phyloP scores from a whole-genome alignment of 2,113 vertebrate genomes.

The Etheostoma spectabile region DNA sequence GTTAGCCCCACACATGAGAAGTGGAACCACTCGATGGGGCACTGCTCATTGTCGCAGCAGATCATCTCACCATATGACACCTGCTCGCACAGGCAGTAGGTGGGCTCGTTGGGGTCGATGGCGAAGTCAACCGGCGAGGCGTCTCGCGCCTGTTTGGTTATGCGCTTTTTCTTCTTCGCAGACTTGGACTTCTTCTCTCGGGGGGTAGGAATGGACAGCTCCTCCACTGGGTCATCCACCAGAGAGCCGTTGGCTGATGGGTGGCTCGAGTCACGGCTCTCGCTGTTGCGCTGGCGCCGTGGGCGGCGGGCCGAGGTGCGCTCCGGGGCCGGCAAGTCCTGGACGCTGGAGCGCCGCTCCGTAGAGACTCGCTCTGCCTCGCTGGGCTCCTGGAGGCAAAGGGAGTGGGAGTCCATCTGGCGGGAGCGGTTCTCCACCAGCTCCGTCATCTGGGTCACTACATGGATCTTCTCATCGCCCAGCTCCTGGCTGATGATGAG shows the following conservation, averaged over 20 bases:
- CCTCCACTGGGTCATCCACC: conserved; percentile 87
- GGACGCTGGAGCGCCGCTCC: conserved; percentile 81
- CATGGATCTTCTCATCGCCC: conserved; percentile 97
- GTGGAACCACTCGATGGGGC: conserved; percentile 97
- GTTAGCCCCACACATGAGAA: conserved; percentile 95
- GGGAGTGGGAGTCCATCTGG: conserved; percentile 94
- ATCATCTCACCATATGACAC: conserved; percentile 97
- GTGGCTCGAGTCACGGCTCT: conserved; percentile 94
- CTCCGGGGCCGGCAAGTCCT: conserved; percentile 76
- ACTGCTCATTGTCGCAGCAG: conserved; percentile 95
- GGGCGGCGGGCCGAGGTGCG: conserved; percentile 91
- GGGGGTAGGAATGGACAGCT: conserved; percentile 89
- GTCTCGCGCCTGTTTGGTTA: conserved; percentile 93
- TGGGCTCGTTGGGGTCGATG: conserved; percentile 96
- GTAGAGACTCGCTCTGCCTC: conserved; percentile 83
- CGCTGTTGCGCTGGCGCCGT: conserved; percentile 93
- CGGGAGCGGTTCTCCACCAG: conserved; percentile 95
- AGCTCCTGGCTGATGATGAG: conserved; percentile 96
- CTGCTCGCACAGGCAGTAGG: conserved; percentile 96
- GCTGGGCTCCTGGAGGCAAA: conserved; percentile 90
- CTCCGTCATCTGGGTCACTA: conserved; percentile 97
- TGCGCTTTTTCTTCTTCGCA: conserved; percentile 95
- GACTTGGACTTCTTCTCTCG: conserved; percentile 96
- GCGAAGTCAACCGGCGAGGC: conserved; percentile 92
- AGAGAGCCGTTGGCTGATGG: conserved; percentile 89